phyloP scores from a whole-genome alignment of 2,888 invertebrate species.

The Cotesia congregata region DNA sequence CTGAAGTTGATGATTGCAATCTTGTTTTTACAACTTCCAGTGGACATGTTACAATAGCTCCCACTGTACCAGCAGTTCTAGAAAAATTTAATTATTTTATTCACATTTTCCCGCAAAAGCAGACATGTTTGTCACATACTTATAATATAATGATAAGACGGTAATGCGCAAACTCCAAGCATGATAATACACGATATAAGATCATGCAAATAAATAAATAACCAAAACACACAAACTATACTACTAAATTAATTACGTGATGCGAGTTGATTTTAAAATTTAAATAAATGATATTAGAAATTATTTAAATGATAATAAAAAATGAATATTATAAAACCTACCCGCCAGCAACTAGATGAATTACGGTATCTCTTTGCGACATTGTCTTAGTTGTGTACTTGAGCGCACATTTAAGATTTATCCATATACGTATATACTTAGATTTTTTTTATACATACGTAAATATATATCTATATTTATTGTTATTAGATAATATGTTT shows the following conservation, averaged over 20 bases:
- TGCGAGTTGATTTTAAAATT: not conserved
- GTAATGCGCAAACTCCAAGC: not conserved
- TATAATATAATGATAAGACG: not conserved
- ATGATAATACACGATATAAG: not conserved
- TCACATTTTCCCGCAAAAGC: not conserved
- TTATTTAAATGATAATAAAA: conserved; percentile 4
- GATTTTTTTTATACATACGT: not conserved
- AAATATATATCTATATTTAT: not conserved
- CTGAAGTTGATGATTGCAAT: conserved; percentile 90
- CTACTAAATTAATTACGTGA: not conserved
- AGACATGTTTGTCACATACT: not conserved
- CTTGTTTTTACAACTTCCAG: conserved; percentile 98
- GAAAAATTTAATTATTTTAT: conserved; percentile 3
- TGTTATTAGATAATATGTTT: conserved; percentile 1
- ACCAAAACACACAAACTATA: not conserved
- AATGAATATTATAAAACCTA: conserved; percentile 73
- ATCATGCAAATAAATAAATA: not conserved
- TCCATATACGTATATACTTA: not conserved
- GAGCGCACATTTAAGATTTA: not conserved
- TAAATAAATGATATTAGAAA: not conserved
- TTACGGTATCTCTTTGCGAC: conserved; percentile 89
- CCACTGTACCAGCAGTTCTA: conserved; percentile 96
- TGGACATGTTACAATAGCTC: conserved; percentile 97
- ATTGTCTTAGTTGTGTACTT: conserved; percentile 62
- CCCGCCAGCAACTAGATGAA: conserved; percentile 97